These are phyloP conservation scores for Oscheius sp. DNA, from an alignment of 2,888 invertebrate genomes.

Conservation along the genomic window DNA sequence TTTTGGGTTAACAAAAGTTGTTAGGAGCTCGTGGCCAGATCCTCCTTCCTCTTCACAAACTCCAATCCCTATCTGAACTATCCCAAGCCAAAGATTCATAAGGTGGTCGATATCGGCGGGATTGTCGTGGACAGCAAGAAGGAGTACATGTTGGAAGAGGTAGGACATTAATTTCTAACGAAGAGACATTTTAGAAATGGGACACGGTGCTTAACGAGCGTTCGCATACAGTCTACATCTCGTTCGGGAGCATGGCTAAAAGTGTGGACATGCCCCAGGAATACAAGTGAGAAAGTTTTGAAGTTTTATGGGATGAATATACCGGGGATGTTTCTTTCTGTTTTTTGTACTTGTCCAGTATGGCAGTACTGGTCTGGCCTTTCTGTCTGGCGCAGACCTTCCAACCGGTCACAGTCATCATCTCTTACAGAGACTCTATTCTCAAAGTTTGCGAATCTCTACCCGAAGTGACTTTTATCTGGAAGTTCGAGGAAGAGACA, in stretches of 20 bases:
- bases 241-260: constrained; percentile 35
- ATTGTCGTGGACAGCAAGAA: constrained; percentile 24
- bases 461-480: constrained; percentile 51
- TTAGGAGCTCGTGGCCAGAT: constrained; percentile 14
- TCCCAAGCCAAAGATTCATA: constrained; percentile 24
- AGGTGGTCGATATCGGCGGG: constrained; percentile 31
- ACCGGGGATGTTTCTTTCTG: too few relatives aligned
- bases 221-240: constrained; percentile 33
- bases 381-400: too few relatives aligned
- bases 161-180: neutral
- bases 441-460: constrained; percentile 41
- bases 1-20: neutral
- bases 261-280: constrained; percentile 32
- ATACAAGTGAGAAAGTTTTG: constrained; percentile 4
- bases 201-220: constrained; percentile 24
- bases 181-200: constrained; percentile 33
- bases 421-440: constrained; percentile 43
- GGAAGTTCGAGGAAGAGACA: constrained; percentile 50
- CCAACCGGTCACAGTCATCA: too few relatives aligned
- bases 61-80: constrained; percentile 35
- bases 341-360: neutral
- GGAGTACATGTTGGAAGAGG: constrained; percentile 5
- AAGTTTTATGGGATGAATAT: neutral
- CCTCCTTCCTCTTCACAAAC: constrained; percentile 35
- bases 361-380: too few relatives aligned